Evolutionary conservation across 2,888 invertebrate genomes (phyloP).

Genomic region (Perizoma flavofasciatum): DNA sequence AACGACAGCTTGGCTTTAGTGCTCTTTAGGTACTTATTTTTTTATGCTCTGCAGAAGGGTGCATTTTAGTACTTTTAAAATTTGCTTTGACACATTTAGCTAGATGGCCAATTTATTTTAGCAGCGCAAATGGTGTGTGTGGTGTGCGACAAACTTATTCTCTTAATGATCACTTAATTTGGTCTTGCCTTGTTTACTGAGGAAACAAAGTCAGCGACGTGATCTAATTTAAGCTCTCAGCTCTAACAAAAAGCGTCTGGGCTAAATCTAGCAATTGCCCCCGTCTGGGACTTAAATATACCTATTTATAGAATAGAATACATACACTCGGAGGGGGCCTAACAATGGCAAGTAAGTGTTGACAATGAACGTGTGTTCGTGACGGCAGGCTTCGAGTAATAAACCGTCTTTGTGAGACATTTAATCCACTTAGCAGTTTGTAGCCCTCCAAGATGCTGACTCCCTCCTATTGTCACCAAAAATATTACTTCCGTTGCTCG

Average conservation of each 20-base stretch:
- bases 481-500: conserved; percentile 62
- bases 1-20: neutral
- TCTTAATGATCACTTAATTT: conserved; percentile 31
- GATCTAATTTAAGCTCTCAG: conserved; percentile 54
- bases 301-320: conserved; percentile 11
- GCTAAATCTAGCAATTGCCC: conserved; percentile 33
- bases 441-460: conserved; percentile 57
- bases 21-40: neutral
- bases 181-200: conserved; percentile 33
- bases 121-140: conserved; percentile 10
- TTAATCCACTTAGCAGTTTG: conserved; percentile 76
- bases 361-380: conserved; percentile 58
- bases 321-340: conserved; percentile 38
- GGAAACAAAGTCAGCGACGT: conserved; percentile 46
- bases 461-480: conserved; percentile 57
- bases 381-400: conserved; percentile 60
- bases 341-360: conserved; percentile 59
- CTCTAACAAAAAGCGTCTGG: conserved; percentile 46
- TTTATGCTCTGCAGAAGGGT: conserved; percentile 1
- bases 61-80: neutral
- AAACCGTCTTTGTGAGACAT: conserved; percentile 70
- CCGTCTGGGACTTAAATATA: conserved; percentile 41
- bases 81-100: neutral
- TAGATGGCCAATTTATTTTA: conserved; percentile 4
- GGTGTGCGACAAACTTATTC: conserved; percentile 17